Conservation (phyloP, 2,797 vertebrate genomes). For the Hypotaenidia okinawae region DNA sequence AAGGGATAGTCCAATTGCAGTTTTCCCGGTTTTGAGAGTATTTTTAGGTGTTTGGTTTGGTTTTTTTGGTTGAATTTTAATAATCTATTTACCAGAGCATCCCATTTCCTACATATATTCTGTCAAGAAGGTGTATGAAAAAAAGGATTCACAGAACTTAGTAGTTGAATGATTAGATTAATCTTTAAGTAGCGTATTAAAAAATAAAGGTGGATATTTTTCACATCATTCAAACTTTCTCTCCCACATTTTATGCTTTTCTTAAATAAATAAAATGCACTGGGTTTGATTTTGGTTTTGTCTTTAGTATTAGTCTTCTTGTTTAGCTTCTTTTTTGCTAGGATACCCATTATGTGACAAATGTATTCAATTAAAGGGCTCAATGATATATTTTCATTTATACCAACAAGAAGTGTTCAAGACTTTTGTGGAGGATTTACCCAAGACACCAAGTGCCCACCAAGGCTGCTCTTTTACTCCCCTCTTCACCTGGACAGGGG, state of each 20-base stretch:
- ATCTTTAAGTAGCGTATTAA: not conserved
- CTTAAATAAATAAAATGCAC: not conserved
- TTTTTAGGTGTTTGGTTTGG: rapidly evolving
- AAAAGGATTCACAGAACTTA: not conserved
- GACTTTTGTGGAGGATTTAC: not conserved
- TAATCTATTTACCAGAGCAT: not conserved
- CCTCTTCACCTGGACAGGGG: no score
- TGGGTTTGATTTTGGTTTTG: rapidly evolving
- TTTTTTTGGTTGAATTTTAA: not conserved
- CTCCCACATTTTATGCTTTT: rapidly evolving
- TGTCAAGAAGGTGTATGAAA: not conserved
- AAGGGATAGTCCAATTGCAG: rapidly evolving
- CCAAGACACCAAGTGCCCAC: no score
- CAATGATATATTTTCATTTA: not conserved
- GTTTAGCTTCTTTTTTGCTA: not conserved
- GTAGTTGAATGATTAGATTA: not conserved
- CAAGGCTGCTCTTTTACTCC: no score
- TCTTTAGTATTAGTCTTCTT: not conserved
- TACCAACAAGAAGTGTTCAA: not conserved
- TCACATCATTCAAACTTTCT: not conserved
- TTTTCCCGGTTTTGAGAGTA: not conserved
- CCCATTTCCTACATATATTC: not conserved
- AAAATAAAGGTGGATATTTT: not conserved
- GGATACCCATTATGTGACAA: not conserved
- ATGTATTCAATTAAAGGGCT: not conserved